Evolutionary conservation across 2,113 vertebrate species (phyloP), one percentile per base, ranked within the genome.

Genomic region (Oreotrochilus melanogaster): DNA sequence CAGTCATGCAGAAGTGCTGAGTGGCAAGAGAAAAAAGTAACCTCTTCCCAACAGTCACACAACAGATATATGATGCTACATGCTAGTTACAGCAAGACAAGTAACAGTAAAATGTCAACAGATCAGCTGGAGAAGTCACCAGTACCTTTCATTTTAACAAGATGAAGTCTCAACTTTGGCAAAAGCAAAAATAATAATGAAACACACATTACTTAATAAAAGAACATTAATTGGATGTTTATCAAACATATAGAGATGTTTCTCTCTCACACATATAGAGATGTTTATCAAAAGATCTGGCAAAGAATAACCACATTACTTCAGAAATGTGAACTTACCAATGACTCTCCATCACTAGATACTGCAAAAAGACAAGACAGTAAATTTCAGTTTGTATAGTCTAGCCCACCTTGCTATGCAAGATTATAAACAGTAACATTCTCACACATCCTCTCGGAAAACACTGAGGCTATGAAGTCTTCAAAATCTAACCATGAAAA

Each of bases 301-400:
- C 21, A 42, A 50, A 72, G 7, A 48, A 2, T 45, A 47, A 37
- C 9, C 1, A 3, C 27, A 21, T 9, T 3, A 18, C 66, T 89
- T 85, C 47, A 78, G 30, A 86, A 87, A 69, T 2, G 14, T 16
- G 51, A 84, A 95, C 99, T 99, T 98, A 99, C 99, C 99, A 99
- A 83, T 21, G 98, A 98, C 69, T 99, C 99, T 94, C 98, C 99
- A 80, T 99, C 99, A 84, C 98, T 98, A 61, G 98, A 98, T 11
- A 98, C 99, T 99, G 78, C 16, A 94, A 97, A 58, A 98, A 35
- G 80, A 90, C 88, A 74, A 56, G 51, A 86, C 3, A 81, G 22
- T 11, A 56, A 58, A 37, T 87, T 78, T 57, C 89, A 70, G 3
- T 35, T 37, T 50, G 10, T 31, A 35, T 8, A 8, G 24, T 37